phyloP scores from a whole-genome alignment of 2,797 vertebrate genomes.

The Telmatherina bonti region DNA sequence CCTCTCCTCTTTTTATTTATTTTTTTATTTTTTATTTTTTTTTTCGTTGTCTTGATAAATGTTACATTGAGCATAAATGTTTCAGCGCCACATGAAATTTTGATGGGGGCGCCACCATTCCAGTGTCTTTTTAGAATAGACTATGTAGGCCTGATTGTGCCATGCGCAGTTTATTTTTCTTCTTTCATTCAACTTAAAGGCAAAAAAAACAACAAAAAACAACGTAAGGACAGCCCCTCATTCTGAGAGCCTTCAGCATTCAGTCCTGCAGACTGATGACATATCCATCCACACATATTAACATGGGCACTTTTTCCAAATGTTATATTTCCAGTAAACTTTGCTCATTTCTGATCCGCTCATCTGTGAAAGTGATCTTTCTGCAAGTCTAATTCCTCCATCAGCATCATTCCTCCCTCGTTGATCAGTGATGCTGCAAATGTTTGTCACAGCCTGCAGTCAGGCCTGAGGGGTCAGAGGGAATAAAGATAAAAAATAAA shows the following conservation, averaged over 20 bases:
- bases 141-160: constrained; percentile 65
- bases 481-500: constrained; percentile 18
- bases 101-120: constrained; percentile 68
- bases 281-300: background rate
- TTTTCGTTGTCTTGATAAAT: constrained; percentile 74
- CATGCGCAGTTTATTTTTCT: constrained; percentile 26
- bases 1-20: background rate
- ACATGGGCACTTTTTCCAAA: background rate
- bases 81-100: constrained; percentile 78
- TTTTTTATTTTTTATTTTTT: background rate
- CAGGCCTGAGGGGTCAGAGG: background rate
- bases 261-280: background rate
- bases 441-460: constrained; percentile 18
- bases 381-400: constrained; percentile 12
- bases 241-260: no score
- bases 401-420: constrained; percentile 13
- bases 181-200: background rate
- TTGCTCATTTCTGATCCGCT: background rate
- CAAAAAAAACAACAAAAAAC: background rate
- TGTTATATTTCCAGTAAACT: background rate
- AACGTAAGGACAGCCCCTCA: background rate
- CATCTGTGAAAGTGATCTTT: background rate
- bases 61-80: constrained; percentile 80
- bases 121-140: constrained; percentile 59
- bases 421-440: constrained; percentile 20